Percentiles rank a stretch among this genome's conserved stretches.
Evolutionary conservation across 2,113 vertebrate genomes (phyloP).

Genomic region (Solea senegalensis): DNA sequence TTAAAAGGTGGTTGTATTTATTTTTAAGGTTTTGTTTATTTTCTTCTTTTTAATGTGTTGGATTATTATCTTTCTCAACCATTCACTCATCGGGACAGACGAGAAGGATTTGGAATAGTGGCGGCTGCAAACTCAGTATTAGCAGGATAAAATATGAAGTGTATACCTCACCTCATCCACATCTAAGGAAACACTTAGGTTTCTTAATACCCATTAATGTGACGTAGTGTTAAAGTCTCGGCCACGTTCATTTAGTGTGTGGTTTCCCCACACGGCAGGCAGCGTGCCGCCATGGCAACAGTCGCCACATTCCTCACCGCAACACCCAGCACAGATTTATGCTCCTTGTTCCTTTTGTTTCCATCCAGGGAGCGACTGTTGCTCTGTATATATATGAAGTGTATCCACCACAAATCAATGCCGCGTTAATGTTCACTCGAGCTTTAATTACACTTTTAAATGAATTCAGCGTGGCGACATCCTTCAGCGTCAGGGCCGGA

Average conservation of each 20-base stretch:
- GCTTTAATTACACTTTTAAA: background rate
- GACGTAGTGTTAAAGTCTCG: conserved; percentile 4
- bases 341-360: background rate
- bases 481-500: background rate
- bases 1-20: conserved; percentile 30
- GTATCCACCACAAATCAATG: background rate
- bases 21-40: conserved; percentile 23
- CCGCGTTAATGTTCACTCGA: background rate
- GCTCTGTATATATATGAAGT: background rate
- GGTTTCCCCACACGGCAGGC: background rate
- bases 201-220: conserved; percentile 36
- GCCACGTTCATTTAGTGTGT: background rate
- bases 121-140: conserved; percentile 27
- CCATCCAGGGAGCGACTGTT: background rate
- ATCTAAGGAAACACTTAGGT: background rate
- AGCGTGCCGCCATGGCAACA: background rate
- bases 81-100: conserved; percentile 1
- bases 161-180: conserved; percentile 11
- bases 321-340: background rate
- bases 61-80: conserved; percentile 18
- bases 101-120: background rate
- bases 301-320: background rate
- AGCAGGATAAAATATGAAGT: conserved; percentile 12
- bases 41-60: background rate
- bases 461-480: background rate